Base-by-base conservation (phyloP, 23 tunicate genomes). In the Halocynthia roretzi region DNA sequence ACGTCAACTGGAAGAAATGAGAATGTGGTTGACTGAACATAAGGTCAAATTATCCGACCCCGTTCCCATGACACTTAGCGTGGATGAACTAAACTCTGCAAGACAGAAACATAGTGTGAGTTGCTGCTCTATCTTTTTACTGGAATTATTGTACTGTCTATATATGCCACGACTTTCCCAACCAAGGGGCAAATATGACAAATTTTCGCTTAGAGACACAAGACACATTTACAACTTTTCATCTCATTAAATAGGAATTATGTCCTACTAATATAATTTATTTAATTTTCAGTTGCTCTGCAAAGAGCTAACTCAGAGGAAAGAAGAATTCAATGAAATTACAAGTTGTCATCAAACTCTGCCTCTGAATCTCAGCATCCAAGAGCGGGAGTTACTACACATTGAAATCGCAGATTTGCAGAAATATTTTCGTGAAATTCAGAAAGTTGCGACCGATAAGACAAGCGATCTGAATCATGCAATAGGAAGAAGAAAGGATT, bases 301-400 rank as follows among this genome's bases (percentile, higher is more conserved):
- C 81, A 86, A 85, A 75, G 92, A 92, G 66, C 68, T 92, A 50
- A 31, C 40, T 55, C 92, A 92, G 61, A 81, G 77, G 71, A 86
- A 88, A 62, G 98, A 92, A 6, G 87, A 92, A 8, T 92, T 92
- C 53, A 78, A 75, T 68, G 87, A 86, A 62, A 14, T 86, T 50
- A 92, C 77, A 51, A 71, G 87, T 20, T 78, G 83, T 50, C 87
- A 92, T 60, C 98, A 92, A 53, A 92, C 87, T 7, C 80, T 92
- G 7, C 85, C 91, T 7, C 85, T 92, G 15, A 75, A 70, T 62
- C 80, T 92, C 21, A 74, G 93, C 62, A 52, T 79, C 50, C 58
- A 61, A 5, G 98, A 92, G 78, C 87, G 98, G 23, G 87, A 92
- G 51, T n/a, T 18, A 17, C 81, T 92, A 12, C 87, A 82, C 8